These are phyloP conservation scores for Distichodus sexfasciatus DNA, from an alignment of 2,797 vertebrate species.

Conservation along the genomic window DNA sequence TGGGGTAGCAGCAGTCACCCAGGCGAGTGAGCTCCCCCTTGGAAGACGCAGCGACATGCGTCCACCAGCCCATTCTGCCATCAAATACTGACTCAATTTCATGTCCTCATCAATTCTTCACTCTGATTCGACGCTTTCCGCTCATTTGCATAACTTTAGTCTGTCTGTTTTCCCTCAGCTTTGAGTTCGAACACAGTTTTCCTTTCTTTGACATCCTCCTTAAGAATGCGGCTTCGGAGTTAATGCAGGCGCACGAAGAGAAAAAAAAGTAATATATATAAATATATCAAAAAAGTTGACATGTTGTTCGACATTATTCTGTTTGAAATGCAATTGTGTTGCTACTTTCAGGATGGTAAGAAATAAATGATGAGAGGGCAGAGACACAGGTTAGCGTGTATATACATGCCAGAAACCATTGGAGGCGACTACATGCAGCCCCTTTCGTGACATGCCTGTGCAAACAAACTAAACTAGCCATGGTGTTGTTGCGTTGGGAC, in stretches of 20 bases:
- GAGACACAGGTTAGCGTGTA: constrained; percentile 40
- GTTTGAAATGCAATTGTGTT: constrained; percentile 77
- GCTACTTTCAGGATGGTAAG: constrained; percentile 60
- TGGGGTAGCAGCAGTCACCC: constrained; percentile 2
- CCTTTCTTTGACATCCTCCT: constrained; percentile 55
- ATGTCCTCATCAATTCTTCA: constrained; percentile 83
- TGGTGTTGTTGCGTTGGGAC: too few relatives aligned
- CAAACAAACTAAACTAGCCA: too few relatives aligned
- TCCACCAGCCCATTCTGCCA: constrained; percentile 64
- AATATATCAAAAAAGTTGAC: constrained; percentile 70
- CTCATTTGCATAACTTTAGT: constrained; percentile 74
- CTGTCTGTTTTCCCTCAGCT: constrained; percentile 53
- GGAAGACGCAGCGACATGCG: constrained; percentile 75
- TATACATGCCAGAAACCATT: constrained; percentile 36
- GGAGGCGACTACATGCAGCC: constrained; percentile 20
- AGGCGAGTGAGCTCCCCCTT: constrained; percentile 13
- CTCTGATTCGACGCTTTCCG: constrained; percentile 63
- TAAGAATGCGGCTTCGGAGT: constrained; percentile 71
- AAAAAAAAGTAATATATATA: constrained; percentile 72
- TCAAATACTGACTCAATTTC: constrained; percentile 67
- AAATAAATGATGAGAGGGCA: constrained; percentile 48
- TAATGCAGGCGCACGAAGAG: constrained; percentile 57
- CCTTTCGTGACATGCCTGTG: too few relatives aligned
- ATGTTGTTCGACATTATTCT: constrained; percentile 76
- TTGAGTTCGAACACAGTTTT: constrained; percentile 55